Evolutionary conservation across 2,888 invertebrate species (phyloP).

Genomic region (Amblyjoppa proteus): DNA sequence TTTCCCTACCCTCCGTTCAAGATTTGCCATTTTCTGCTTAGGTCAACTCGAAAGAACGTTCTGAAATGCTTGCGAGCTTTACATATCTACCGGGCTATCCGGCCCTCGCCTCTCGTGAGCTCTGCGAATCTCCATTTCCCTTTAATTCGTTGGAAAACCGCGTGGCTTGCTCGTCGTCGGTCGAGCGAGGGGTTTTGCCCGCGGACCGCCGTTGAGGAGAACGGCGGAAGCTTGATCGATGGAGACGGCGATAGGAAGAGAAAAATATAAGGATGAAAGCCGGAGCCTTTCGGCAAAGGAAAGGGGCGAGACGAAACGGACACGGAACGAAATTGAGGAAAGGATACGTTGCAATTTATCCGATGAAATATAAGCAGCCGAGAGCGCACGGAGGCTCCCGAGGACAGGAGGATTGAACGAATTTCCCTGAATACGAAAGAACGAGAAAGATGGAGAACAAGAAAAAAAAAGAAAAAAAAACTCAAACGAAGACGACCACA

Average conservation of each 20-base stretch:
- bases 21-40: conserved; percentile 79
- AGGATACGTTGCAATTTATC: conserved; percentile 71
- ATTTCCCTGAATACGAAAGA: conserved; percentile 65
- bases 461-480: conserved; percentile 36
- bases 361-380: conserved; percentile 64
- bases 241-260: conserved; percentile 57
- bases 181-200: conserved; percentile 31
- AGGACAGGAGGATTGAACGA: conserved; percentile 59
- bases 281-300: conserved; percentile 54
- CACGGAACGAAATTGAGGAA: conserved; percentile 66
- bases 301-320: conserved; percentile 43
- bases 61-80: conserved; percentile 61
- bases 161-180: conserved; percentile 58
- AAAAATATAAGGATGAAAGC: conserved; percentile 58
- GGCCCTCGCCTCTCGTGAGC: conserved; percentile 41
- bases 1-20: conserved; percentile 50
- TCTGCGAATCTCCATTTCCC: conserved; percentile 70
- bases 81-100: conserved; percentile 51
- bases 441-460: conserved; percentile 43
- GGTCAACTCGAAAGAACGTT: conserved; percentile 75
- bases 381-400: conserved; percentile 44
- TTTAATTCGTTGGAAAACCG: conserved; percentile 71
- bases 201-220: conserved; percentile 42
- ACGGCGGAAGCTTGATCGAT: conserved; percentile 58
- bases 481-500: conserved; percentile 34